These are phyloP conservation scores for Caenorhabditis sp. DNA, from an alignment of 2,888 invertebrate species.

Conservation along the genomic window DNA sequence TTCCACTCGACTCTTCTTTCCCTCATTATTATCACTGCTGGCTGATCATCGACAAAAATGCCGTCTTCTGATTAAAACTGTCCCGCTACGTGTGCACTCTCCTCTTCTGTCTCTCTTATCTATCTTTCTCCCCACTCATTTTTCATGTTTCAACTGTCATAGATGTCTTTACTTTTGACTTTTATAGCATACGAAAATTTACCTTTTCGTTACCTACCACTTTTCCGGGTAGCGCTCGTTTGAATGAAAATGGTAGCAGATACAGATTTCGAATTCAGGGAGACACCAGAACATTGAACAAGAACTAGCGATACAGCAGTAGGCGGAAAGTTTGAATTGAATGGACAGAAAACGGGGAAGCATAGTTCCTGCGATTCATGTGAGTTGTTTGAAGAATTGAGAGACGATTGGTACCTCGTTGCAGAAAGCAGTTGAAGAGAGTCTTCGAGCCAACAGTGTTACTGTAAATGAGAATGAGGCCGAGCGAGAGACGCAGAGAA, in stretches of 20 bases:
- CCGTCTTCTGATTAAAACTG: constrained; percentile 37
- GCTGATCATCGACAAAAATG: constrained; percentile 49
- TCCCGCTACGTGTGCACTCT: constrained; percentile 41
- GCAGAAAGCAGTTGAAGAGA: constrained; percentile 67
- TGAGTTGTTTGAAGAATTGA: too few relatives aligned
- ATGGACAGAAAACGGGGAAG: constrained; percentile 67
- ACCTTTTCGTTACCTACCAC: background rate
- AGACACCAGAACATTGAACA: constrained; percentile 1
- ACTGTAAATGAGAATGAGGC: constrained; percentile 44
- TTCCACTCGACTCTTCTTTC: constrained; percentile 16
- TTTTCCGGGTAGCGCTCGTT: background rate
- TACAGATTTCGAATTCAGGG: background rate
- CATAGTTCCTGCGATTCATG: constrained; percentile 61
- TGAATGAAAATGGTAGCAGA: background rate
- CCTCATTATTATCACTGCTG: constrained; percentile 47
- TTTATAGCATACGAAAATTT: constrained; percentile 19
- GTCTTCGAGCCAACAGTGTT: constrained; percentile 65
- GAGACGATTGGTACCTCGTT: background rate
- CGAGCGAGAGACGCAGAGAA: constrained; percentile 45
- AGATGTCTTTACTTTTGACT: constrained; percentile 31
- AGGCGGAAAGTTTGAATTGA: constrained; percentile 22
- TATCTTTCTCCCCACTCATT: constrained; percentile 13
- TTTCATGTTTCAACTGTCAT: constrained; percentile 51
- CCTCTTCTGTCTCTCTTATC: constrained; percentile 33
- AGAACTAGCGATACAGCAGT: background rate